Percentiles rank a stretch among this genome's conserved stretches.
Conservation (phyloP, 2,113 vertebrate species). For the Rhinolophus sinicus region DNA sequence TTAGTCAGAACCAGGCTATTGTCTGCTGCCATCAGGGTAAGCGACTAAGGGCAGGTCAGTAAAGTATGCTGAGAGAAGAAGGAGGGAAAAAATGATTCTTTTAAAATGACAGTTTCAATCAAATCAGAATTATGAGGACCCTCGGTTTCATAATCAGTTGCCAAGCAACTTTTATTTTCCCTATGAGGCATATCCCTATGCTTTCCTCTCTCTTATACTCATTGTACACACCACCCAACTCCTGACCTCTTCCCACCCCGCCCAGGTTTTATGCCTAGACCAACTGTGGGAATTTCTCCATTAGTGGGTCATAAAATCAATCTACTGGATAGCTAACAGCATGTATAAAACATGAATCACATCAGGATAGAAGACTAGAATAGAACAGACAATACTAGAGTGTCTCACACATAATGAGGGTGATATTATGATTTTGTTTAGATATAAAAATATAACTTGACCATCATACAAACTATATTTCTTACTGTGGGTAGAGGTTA, state of each 20-base stretch:
- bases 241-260: neutral
- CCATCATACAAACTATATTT: neutral
- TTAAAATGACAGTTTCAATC: neutral
- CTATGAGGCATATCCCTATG: neutral
- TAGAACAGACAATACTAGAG: neutral
- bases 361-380: neutral
- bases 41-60: neutral
- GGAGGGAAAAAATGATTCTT: neutral
- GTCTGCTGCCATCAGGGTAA: neutral
- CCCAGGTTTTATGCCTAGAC: neutral
- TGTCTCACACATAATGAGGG: neutral
- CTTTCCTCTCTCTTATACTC: neutral
- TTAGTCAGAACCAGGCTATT: neutral
- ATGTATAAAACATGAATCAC: neutral
- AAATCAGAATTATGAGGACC: neutral
- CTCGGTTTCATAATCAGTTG: neutral
- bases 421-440: neutral
- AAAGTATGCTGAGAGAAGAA: neutral
- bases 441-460: neutral
- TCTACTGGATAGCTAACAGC: neutral
- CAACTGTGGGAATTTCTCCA: neutral
- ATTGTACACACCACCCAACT: neutral
- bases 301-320: neutral
- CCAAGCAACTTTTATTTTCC: neutral
- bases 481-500: neutral